Evolutionary conservation across 1,140 invertebrate genomes (phyloP).

Genomic region (Battus philenor): DNA sequence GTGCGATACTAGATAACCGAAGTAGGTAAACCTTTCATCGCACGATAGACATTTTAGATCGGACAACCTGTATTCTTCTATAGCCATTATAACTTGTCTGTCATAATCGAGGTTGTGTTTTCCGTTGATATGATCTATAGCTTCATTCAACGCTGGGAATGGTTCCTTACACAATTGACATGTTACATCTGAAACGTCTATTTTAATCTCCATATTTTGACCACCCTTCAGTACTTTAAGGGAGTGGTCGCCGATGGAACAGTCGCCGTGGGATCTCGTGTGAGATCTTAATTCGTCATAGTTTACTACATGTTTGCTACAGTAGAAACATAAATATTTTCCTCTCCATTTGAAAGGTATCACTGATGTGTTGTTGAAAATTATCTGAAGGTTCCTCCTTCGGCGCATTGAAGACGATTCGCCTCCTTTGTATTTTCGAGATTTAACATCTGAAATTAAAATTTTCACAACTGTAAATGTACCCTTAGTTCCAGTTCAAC

Average conservation of each 20-base stretch:
- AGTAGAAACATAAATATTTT: constrained; percentile 62
- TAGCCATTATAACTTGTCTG: constrained; percentile 52
- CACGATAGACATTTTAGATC: constrained; percentile 50
- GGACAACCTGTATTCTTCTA: constrained; percentile 49
- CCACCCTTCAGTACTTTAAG: constrained; percentile 58
- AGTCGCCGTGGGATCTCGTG: constrained; percentile 52
- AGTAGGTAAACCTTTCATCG: constrained; percentile 54
- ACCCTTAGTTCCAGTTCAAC: constrained; percentile 37
- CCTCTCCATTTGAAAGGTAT: constrained; percentile 70
- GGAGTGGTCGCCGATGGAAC: constrained; percentile 52
- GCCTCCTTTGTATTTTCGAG: constrained; percentile 44
- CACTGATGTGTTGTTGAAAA: constrained; percentile 63
- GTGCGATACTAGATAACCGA: constrained; percentile 61
- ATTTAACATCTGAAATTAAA: constrained; percentile 56
- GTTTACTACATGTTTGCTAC: constrained; percentile 51
- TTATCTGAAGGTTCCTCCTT: constrained; percentile 50
- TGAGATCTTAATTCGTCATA: constrained; percentile 50
- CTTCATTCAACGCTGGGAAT: constrained; percentile 35
- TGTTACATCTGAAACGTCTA: constrained; percentile 49
- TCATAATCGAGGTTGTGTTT: constrained; percentile 58
- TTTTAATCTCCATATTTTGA: constrained; percentile 65
- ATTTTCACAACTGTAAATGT: constrained; percentile 61
- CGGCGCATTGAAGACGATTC: constrained; percentile 59
- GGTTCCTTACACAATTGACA: constrained; percentile 52
- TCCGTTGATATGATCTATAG: constrained; percentile 42